These are phyloP conservation scores for Acanthurus tractus DNA, from an alignment of 2,797 vertebrate species.

Conservation along the genomic window DNA sequence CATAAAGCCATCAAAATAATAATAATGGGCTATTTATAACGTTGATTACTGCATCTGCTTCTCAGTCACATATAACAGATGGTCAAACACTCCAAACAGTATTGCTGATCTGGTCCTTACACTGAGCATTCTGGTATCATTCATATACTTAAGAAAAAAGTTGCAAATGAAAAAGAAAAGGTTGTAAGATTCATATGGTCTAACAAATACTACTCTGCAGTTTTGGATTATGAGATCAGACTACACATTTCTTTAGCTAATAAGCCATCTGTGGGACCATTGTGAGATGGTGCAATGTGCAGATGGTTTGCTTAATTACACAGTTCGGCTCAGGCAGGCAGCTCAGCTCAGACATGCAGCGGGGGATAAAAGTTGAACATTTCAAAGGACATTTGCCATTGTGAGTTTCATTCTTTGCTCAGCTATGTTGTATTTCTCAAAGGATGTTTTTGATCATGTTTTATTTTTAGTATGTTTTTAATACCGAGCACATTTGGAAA, in stretches of 20 bases:
- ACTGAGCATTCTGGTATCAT: slow-evolving; percentile 6
- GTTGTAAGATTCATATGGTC: slow-evolving; percentile 28
- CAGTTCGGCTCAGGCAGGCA: slow-evolving; percentile 46
- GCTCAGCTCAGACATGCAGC: slow-evolving; percentile 35
- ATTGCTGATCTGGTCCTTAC: not conserved
- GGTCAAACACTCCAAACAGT: not conserved
- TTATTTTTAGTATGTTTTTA: not conserved
- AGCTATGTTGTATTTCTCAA: slow-evolving; percentile 16
- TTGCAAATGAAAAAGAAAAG: slow-evolving; percentile 23
- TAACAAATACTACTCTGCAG: slow-evolving; percentile 34
- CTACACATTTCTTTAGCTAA: slow-evolving; percentile 59
- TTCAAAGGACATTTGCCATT: slow-evolving; percentile 36
- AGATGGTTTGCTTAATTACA: slow-evolving; percentile 70
- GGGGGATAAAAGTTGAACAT: slow-evolving; percentile 10
- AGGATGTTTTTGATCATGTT: not conserved
- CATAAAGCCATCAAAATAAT: not conserved
- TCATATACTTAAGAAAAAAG: slow-evolving; percentile 31
- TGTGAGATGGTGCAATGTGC: slow-evolving; percentile 48
- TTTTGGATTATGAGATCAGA: slow-evolving; percentile 54
- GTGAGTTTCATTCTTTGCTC: slow-evolving; percentile 9
- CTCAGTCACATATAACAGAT: not conserved
- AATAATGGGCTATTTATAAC: not conserved
- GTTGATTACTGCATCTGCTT: not conserved
- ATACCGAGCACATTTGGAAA: not conserved
- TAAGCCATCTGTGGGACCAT: slow-evolving; percentile 66